Percentiles rank a stretch among this genome's conserved stretches.
These are phyloP conservation scores for Galemys pyrenaicus DNA, from an alignment of 2,113 vertebrate species.

Conservation along the genomic window DNA sequence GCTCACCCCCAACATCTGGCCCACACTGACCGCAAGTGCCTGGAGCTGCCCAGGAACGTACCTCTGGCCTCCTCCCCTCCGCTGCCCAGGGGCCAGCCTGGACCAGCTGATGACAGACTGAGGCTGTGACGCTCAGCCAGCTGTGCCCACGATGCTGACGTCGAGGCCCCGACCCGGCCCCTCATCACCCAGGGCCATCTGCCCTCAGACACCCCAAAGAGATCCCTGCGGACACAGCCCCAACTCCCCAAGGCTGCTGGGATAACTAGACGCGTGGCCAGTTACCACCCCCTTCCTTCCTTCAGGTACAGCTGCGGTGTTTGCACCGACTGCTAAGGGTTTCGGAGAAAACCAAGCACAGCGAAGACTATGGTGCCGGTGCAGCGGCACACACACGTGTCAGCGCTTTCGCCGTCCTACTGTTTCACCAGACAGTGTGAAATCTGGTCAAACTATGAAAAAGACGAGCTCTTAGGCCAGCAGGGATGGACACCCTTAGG, in stretches of 20 bases:
- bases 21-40: not conserved
- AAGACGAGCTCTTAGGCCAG: not conserved
- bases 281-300: too few relatives aligned
- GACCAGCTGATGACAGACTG: not conserved
- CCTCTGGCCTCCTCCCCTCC: not conserved
- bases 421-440: not conserved
- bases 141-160: not conserved
- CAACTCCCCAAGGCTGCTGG: not conserved
- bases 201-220: not conserved
- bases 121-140: not conserved
- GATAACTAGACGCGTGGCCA: not conserved
- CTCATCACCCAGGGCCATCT: not conserved
- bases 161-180: not conserved
- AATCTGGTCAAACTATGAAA: not conserved
- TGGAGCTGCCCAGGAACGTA: not conserved
- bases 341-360: not conserved
- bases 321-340: not conserved
- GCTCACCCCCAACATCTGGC: not conserved
- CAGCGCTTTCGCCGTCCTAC: too few relatives aligned
- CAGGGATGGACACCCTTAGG: fast-evolving
- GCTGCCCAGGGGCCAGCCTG: not conserved
- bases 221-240: not conserved
- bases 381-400: fast-evolving
- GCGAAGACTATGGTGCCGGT: fast-evolving
- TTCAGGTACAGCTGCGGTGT: fast-evolving